Base-by-base conservation (phyloP, 2,888 invertebrate genomes). In the Caradrina kadenii region DNA sequence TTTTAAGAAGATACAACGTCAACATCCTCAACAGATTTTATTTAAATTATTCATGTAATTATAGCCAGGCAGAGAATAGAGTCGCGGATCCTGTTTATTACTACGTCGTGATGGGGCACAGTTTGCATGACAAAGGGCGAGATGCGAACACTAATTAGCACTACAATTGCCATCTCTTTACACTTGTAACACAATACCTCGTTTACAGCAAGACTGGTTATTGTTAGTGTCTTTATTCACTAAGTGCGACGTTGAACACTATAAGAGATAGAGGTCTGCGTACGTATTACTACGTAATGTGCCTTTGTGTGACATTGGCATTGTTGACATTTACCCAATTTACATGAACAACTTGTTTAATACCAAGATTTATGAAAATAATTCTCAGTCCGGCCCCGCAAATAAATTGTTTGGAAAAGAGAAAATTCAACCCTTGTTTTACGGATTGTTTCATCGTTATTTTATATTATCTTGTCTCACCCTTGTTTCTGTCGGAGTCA, bases 161-260 rank as follows among this genome's bases (percentile, higher is more conserved):
- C 78, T 69, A 74, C 81, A 87, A 85, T 86, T 83, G 81, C 59
- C 60, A 68, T 73, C 69, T 80, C 70, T 70, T 68, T 72, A 64
- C 70, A 61, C 64, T 73, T 65, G 86, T 70, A 86, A 86, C 76
- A 86, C 81, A 84, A 88, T 83, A 81, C 76, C 79, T 72, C 73
- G 61, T 68, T 75, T 70, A 53, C 39, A 53, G 70, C 75, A 55
- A 59, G 21, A 26, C 60, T 50, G 21, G 70, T 75, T 74, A 78
- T 83, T 83, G 82, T 81, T 78, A 45, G 66, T 53, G 49, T 45
- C 54, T 45, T 76, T 73, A 69, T 76, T 69, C 72, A 77, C 56
- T 52, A 63, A 79, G 45, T 77, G 65, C 65, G 72, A 63, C 70
- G 80, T 54, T 65, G 15, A 35, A 59, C 35, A 35, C 54, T 63